These are phyloP conservation scores for Platysternon megacephalum DNA, from an alignment of 2,113 vertebrate species.

Conservation along the genomic window DNA sequence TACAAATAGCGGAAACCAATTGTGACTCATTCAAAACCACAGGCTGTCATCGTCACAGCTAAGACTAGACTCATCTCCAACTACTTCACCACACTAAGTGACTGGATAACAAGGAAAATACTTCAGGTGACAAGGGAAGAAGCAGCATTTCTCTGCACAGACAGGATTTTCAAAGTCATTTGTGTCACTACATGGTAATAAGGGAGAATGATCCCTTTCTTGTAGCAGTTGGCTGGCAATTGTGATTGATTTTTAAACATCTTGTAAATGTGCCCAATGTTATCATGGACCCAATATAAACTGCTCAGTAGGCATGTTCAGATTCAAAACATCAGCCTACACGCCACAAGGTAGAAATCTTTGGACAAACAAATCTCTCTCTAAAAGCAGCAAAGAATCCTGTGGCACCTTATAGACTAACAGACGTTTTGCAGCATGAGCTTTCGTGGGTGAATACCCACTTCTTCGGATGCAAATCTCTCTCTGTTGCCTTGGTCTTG, in stretches of 20 bases:
- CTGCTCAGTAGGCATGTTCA: background rate
- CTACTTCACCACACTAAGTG: background rate
- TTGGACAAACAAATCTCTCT: background rate
- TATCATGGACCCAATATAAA: background rate
- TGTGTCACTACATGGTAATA: background rate
- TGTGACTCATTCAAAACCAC: too few relatives aligned
- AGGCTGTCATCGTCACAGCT: background rate
- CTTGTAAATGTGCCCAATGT: background rate
- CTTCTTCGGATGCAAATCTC: too few relatives aligned
- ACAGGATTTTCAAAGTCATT: background rate
- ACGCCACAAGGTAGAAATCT: background rate
- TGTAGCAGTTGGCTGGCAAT: background rate
- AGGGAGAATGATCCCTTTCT: background rate
- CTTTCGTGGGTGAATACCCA: too few relatives aligned
- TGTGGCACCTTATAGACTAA: too few relatives aligned
- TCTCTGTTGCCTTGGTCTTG: background rate
- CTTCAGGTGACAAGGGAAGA: background rate
- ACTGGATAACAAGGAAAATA: background rate
- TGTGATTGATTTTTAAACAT: background rate
- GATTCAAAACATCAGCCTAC: background rate
- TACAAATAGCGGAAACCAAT: background rate
- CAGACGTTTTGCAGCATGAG: too few relatives aligned
- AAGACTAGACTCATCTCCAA: background rate
- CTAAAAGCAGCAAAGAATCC: too few relatives aligned
- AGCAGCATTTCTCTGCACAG: too few relatives aligned